phyloP scores from a whole-genome alignment of 1,140 invertebrate genomes.

The Drosophila biarmipes region DNA sequence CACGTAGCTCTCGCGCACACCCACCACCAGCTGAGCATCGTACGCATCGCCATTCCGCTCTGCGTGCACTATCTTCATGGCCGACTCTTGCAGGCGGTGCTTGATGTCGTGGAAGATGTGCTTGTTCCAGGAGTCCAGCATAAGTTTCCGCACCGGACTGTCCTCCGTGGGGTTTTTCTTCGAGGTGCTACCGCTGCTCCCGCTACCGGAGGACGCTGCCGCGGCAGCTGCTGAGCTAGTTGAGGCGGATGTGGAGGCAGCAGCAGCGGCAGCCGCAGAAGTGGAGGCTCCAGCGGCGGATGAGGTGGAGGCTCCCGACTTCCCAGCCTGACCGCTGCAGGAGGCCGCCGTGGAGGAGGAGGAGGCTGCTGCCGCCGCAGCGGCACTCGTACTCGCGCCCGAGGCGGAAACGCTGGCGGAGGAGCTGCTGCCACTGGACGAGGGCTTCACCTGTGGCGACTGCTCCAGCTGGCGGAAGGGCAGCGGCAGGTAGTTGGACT shows the following conservation, averaged over 20 bases:
- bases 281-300: slow-evolving; percentile 73
- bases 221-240: slow-evolving; percentile 80
- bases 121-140: slow-evolving; percentile 99
- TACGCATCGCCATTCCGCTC: slow-evolving; percentile 99
- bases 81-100: slow-evolving; percentile 96
- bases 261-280: slow-evolving; percentile 72
- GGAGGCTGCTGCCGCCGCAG: slow-evolving; percentile 40
- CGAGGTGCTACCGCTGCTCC: slow-evolving; percentile 63
- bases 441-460: slow-evolving; percentile 86
- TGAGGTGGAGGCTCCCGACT: slow-evolving; percentile 57
- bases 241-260: slow-evolving; percentile 79
- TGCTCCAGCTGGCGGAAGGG: slow-evolving; percentile 97
- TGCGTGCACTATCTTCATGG: slow-evolving; percentile 98
- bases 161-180: slow-evolving; percentile 93
- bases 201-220: slow-evolving; percentile 28
- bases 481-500: slow-evolving; percentile 98
- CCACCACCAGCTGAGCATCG: slow-evolving; percentile 98
- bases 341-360: slow-evolving; percentile 28
- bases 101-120: slow-evolving; percentile 99
- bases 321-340: slow-evolving; percentile 30
- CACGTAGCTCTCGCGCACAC: slow-evolving; percentile 97
- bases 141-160: slow-evolving; percentile 95
- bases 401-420: slow-evolving; percentile 51
- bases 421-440: slow-evolving; percentile 28
- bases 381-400: slow-evolving; percentile 50